Evolutionary conservation across 1,140 invertebrate species (phyloP).

Genomic region (Vanessa tameamea): DNA sequence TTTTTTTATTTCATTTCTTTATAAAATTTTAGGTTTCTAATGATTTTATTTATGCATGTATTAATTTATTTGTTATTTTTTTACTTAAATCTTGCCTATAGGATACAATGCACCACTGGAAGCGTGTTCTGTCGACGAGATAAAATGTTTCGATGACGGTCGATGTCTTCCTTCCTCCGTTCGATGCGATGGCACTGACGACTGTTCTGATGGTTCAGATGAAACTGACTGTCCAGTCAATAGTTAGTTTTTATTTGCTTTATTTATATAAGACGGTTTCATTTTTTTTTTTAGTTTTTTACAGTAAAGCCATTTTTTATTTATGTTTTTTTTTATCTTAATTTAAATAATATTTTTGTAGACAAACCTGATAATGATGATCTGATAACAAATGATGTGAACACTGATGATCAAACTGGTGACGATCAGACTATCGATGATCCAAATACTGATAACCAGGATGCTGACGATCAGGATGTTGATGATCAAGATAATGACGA

Average conservation of each 20-base stretch:
- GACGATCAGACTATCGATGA: too few relatives aligned
- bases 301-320: background rate
- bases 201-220: slow-evolving; percentile 39
- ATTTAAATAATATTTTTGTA: slow-evolving; percentile 2
- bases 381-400: background rate
- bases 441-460: background rate
- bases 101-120: slow-evolving; percentile 31
- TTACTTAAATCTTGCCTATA: slow-evolving; percentile 14
- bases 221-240: slow-evolving; percentile 23
- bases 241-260: slow-evolving; percentile 14
- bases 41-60: background rate
- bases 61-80: background rate
- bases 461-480: background rate
- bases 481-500: slow-evolving; percentile 1
- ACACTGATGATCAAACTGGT: too few relatives aligned
- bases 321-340: slow-evolving; percentile 8
- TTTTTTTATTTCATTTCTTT: background rate
- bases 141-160: slow-evolving; percentile 29
- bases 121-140: slow-evolving; percentile 29
- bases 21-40: background rate
- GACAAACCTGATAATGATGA: background rate
- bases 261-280: background rate
- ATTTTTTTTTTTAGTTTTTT: background rate
- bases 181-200: slow-evolving; percentile 28
- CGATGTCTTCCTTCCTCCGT: slow-evolving; percentile 25